Percentiles rank a stretch among this genome's conserved stretches.
Conservation (phyloP, 2,113 vertebrate genomes). For the Notiomystis cincta region DNA sequence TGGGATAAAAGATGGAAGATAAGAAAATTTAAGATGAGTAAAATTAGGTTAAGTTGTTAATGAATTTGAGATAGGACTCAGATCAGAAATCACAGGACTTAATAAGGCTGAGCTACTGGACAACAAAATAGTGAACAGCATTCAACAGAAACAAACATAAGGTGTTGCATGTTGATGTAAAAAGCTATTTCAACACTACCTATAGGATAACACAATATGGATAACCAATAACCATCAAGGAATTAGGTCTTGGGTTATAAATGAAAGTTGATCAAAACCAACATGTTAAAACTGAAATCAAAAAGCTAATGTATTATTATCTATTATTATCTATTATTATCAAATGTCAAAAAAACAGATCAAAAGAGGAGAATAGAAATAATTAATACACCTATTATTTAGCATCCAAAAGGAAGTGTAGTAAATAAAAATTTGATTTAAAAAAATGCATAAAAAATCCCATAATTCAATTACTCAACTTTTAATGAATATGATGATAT, state of each 20-base stretch:
- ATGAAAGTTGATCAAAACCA: neutral
- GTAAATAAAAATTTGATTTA: neutral
- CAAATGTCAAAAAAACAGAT: neutral
- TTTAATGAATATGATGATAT: neutral
- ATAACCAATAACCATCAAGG: neutral
- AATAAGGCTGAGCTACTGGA: neutral
- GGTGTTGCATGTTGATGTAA: neutral
- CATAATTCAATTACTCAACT: neutral
- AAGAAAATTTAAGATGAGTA: neutral
- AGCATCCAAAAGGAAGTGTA: neutral
- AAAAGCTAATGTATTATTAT: no score
- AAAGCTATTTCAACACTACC: neutral
- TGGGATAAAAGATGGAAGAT: neutral
- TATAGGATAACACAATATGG: neutral
- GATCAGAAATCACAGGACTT: neutral
- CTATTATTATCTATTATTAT: neutral
- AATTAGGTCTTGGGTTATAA: neutral
- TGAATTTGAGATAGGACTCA: neutral
- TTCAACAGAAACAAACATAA: neutral
- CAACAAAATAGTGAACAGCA: neutral
- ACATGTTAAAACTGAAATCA: neutral
- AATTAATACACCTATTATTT: neutral
- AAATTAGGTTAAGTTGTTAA: neutral
- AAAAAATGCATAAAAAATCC: neutral
- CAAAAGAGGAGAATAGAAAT: neutral